A percentile compares a stretch with the other conserved stretches of the same genome.
These are phyloP conservation scores for Bruchidius siliquastri DNA, from an alignment of 2,888 invertebrate genomes.

Conservation along the genomic window DNA sequence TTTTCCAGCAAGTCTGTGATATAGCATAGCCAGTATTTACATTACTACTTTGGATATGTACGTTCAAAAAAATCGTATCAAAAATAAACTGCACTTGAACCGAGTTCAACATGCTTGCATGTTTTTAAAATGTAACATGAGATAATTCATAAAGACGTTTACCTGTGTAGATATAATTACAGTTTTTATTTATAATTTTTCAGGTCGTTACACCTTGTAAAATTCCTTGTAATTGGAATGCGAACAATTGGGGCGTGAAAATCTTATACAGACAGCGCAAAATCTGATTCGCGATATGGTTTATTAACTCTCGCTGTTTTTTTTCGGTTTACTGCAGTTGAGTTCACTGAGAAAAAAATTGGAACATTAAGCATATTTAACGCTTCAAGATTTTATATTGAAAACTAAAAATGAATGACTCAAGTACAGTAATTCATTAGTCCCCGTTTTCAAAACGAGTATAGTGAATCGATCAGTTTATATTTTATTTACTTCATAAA, in stretches of 20 bases:
- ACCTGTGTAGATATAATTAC: neutral
- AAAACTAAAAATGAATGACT: too few relatives aligned
- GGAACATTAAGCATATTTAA: neutral
- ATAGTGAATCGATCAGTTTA: too few relatives aligned
- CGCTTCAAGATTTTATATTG: neutral
- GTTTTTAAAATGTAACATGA: neutral
- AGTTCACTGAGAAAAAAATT: too few relatives aligned
- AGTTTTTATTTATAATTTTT: neutral
- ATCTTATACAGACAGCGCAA: neutral
- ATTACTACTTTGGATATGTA: too few relatives aligned
- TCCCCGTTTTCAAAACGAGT: too few relatives aligned
- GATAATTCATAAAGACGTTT: neutral
- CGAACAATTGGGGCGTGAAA: neutral
- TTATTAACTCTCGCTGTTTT: conserved; percentile 1
- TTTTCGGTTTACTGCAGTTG: conserved; percentile 4
- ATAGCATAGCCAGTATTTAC: too few relatives aligned
- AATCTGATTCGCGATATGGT: conserved; percentile 4
- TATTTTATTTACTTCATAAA: too few relatives aligned
- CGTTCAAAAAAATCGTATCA: too few relatives aligned
- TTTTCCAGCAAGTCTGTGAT: too few relatives aligned
- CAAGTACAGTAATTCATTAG: too few relatives aligned
- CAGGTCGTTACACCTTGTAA: neutral
- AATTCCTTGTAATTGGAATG: neutral
- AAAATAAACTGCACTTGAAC: too few relatives aligned
- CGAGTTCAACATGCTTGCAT: neutral